A percentile compares a stretch with the other conserved stretches of the same genome.
Conservation (phyloP, 2,888 invertebrate genomes). For the Drosophila melanocephala region DNA sequence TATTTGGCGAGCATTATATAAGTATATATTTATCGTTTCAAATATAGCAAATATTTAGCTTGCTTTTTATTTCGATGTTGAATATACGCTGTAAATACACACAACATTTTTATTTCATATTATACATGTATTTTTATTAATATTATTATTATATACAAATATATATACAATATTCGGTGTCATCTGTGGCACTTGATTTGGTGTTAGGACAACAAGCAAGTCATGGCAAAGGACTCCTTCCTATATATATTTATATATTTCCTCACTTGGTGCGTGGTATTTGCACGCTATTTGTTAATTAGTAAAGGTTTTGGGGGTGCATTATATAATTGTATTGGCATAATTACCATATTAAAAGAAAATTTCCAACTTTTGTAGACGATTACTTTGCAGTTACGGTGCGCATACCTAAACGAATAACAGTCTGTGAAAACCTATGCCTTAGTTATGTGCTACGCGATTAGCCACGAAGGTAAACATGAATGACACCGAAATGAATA, state of each 20-base stretch:
- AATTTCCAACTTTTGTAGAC: conserved; percentile 64
- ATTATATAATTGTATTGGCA: conserved; percentile 20
- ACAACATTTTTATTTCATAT: conserved; percentile 44
- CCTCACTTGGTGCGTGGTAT: conserved; percentile 34
- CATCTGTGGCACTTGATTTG: conserved; percentile 41
- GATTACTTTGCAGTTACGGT: conserved; percentile 81
- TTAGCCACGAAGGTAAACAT: conserved; percentile 57
- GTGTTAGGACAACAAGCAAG: conserved; percentile 66
- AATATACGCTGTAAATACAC: conserved; percentile 78
- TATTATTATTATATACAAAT: conserved; percentile 8
- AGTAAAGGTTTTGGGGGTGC: conserved; percentile 7
- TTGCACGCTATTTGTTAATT: conserved; percentile 41
- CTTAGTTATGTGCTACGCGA: conserved; percentile 71
- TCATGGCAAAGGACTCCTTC: conserved; percentile 53
- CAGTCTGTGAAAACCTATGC: conserved; percentile 82
- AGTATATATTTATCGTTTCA: conserved; percentile 13
- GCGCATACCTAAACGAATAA: conserved; percentile 83
- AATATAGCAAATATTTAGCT: conserved; percentile 45
- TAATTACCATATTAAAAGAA: conserved; percentile 29
- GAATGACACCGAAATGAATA: conserved; percentile 8
- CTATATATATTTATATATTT: neutral
- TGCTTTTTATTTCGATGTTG: conserved; percentile 61
- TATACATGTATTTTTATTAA: conserved; percentile 36
- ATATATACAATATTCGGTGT: conserved; percentile 21
- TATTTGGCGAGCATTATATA: conserved; percentile 58